Percentiles rank a stretch among this genome's conserved stretches.
These are phyloP conservation scores for Paramacrobiotus metropolitanus DNA, from an alignment of 1,140 invertebrate genomes.

Conservation along the genomic window DNA sequence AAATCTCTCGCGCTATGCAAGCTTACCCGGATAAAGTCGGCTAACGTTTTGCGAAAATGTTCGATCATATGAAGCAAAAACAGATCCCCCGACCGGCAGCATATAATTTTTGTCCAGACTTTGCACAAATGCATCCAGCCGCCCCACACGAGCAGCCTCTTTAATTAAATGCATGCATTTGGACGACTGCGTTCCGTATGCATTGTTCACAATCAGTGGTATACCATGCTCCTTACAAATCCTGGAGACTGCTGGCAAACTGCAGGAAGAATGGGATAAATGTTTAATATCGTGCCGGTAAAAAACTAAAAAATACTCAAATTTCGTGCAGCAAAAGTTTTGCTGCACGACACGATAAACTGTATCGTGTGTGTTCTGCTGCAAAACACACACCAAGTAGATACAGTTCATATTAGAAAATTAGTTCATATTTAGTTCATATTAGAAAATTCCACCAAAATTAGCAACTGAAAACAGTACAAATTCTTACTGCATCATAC, in stretches of 20 bases:
- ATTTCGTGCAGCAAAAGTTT: too few relatives aligned
- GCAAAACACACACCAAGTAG: slow-evolving; percentile 9
- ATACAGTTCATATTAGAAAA: slow-evolving; percentile 6
- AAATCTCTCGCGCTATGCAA: too few relatives aligned
- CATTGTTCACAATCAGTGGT: slow-evolving; percentile 64
- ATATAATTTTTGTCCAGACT: slow-evolving; percentile 71
- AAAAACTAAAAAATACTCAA: too few relatives aligned
- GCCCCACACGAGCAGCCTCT: slow-evolving; percentile 36
- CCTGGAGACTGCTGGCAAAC: slow-evolving; percentile 26
- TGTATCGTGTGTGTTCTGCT: too few relatives aligned
- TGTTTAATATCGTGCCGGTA: too few relatives aligned
- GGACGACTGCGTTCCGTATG: slow-evolving; percentile 56
- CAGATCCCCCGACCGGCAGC: slow-evolving; percentile 61
- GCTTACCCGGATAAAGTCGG: slow-evolving; percentile 44
- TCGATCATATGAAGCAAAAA: slow-evolving; percentile 49
- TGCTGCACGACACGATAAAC: too few relatives aligned
- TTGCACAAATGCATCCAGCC: slow-evolving; percentile 57
- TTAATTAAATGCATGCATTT: slow-evolving; percentile 46
- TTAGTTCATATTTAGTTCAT: too few relatives aligned
- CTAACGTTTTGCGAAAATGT: slow-evolving; percentile 38
- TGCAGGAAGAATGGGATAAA: too few relatives aligned
- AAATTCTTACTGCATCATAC: too few relatives aligned
- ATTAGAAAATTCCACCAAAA: too few relatives aligned
- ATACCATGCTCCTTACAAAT: slow-evolving; percentile 40
- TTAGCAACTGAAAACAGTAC: too few relatives aligned